Evolutionary conservation across 2,797 vertebrate species (phyloP), one percentile per base, ranked within the genome.

Genomic region (Bufotes viridis): DNA sequence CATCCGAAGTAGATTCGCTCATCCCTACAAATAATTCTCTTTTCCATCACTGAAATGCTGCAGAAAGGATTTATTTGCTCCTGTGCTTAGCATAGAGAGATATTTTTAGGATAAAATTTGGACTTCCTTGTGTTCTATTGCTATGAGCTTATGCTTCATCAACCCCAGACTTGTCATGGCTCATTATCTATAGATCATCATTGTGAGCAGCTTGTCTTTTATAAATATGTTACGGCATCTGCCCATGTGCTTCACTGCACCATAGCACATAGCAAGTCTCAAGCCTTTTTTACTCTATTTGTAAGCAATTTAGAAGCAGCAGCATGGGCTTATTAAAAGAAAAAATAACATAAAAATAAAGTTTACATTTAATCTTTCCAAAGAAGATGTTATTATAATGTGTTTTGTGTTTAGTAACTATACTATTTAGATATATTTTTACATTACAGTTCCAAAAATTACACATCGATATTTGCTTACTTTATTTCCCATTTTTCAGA

Each of bases 161-260:
- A 92, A 86, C 92, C 92, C 88, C 91, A 89, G 87, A 90, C 82
- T 90, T 94, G 92, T 93, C 92, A 93, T 91, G 93, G 91, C 92
- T 95, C 92, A 91, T 94, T 95, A 94, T 94, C 91, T 92, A 90
- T 91, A 92, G 93, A 94, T 93, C 92, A 94, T 94, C 91, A 92
- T 94, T 91, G 92, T 93, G 93, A 93, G 91, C 92, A 93, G 91
- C 85, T 92, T 92, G 93, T 92, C 90, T 94, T 91, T 82, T 90
- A 90, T 91, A 93, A 95, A 94, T 95, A 94, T 94, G 93, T 85
- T 91, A 18, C 85, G 88, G 90, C 93, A 94, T 94, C 93, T 95
- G 94, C 91, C 91, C 90, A 92, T 92, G 91, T 89, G 90, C 90
- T 91, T 91, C 86, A 89, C 93, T 90, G 91, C 75, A 87, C 85